Conservation (phyloP, 2,113 vertebrate genomes). For the Mesocricetus auratus region DNA sequence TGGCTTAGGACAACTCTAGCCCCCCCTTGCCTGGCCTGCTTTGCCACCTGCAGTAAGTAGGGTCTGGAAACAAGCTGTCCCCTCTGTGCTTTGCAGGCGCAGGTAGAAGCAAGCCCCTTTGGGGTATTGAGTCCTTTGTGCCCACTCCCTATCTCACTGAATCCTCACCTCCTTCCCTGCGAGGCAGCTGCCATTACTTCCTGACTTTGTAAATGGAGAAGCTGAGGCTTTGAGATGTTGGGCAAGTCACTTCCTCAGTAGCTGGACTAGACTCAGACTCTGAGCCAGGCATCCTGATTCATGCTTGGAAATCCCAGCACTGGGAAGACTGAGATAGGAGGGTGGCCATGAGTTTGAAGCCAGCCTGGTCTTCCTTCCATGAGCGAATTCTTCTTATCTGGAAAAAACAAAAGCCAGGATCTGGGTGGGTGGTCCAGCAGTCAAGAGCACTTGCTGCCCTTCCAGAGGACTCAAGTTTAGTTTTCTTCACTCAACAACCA, state of each 20-base stretch:
- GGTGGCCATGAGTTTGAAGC: not conserved
- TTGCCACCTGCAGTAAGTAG: not conserved
- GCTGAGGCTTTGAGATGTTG: constrained; percentile 1
- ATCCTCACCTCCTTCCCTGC: not conserved
- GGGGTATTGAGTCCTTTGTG: not conserved
- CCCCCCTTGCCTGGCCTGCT: not conserved
- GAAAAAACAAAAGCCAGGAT: not conserved
- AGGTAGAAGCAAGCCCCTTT: not conserved
- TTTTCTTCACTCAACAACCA: not conserved
- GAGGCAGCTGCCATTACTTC: not conserved
- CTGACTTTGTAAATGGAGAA: not conserved
- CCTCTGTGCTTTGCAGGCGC: not conserved
- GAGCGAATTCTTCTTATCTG: not conserved
- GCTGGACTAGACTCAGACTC: not conserved
- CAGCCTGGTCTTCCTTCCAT: not conserved
- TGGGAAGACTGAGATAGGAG: not conserved
- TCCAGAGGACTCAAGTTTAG: not conserved
- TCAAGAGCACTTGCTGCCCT: not conserved
- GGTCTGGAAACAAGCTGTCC: not conserved
- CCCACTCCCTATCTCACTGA: not conserved
- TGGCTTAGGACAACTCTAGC: not conserved
- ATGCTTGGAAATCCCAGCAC: not conserved
- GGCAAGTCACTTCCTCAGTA: not conserved
- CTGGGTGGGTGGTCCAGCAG: not conserved
- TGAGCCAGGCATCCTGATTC: not conserved